Evolutionary conservation across 2,113 vertebrate species (phyloP).

Genomic region (Narcine bancroftii): DNA sequence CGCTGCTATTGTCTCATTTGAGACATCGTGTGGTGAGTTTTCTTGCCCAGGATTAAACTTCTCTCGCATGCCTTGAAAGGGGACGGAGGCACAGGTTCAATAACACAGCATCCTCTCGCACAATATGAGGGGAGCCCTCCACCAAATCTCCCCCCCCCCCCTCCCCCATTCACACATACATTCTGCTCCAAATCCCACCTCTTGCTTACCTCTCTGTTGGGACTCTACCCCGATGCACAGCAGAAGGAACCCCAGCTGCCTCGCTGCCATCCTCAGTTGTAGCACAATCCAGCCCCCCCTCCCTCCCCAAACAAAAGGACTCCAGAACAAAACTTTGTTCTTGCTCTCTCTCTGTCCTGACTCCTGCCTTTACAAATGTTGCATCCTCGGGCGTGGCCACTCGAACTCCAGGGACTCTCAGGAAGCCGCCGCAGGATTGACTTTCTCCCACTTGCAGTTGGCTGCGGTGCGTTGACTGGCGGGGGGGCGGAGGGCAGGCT

Average conservation of each 20-base stretch:
- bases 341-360: background rate
- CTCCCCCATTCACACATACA: background rate
- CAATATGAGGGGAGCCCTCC: too few species aligned
- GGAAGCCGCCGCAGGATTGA: background rate
- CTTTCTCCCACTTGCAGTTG: too few species aligned
- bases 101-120: background rate
- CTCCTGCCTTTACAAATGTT: background rate
- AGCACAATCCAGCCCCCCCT: too few species aligned
- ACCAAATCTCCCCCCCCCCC: background rate
- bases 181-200: too few species aligned
- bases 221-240: background rate
- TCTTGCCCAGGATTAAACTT: background rate
- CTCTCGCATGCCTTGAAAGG: background rate
- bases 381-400: background rate
- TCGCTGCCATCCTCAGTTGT: background rate
- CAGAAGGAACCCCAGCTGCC: background rate
- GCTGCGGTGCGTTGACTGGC: too few species aligned
- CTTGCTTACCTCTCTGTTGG: constrained; percentile 34
- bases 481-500: too few species aligned
- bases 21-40: background rate
- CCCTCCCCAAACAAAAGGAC: too few species aligned
- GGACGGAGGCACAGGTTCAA: background rate
- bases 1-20: background rate
- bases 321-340: background rate
- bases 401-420: background rate